Evolutionary conservation across 2,113 vertebrate species (phyloP), one percentile per base, ranked within the genome.

Genomic region (Lepus timidus): DNA sequence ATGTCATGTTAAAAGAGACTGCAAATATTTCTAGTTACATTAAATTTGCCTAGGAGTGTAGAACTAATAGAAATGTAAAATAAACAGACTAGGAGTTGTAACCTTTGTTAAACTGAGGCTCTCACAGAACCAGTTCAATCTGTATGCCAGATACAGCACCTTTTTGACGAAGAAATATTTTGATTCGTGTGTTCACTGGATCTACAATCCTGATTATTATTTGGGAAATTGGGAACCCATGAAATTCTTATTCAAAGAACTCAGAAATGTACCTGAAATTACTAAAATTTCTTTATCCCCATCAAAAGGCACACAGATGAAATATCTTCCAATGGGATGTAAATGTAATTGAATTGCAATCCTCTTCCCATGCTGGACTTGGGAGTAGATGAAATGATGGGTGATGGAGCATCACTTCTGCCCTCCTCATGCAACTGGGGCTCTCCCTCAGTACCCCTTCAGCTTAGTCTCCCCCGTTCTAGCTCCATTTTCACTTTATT

Each of bases 1-100:
- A 89, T 95, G 25, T 22, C 85, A 17, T 65, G 64, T 16, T 76
- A 95, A 93, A 94, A 20, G 25, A 93, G 20, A 16, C 23, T 84
- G 31, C 9, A 44, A 44, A 10, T 86, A 58, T 70, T 93, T 64
- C 81, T 75, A 83, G 61, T 33, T 79, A 4, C 6, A 75, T 84
- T 80, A 81, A 51, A 62, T 79, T 89, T 92, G 5, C 39, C 36
- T 73, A 61, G 51, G 39, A 83, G 14, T 88, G 82, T 62, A 75
- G 84, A 95, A 75, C 36, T 76, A 88, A 71, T 3, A 78, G 22
- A 2, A 7, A 55, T 76, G 83, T 65, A 67, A 82, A 91, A 88
- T 80, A 80, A 86, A 52, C 22, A 22, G 65, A 86, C 20, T 1
- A 61, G 2, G 1, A 1, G 4, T 52, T 25, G 20, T 61, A 94